Conservation (phyloP, 2,797 vertebrate genomes). For the Falco columbarius region DNA sequence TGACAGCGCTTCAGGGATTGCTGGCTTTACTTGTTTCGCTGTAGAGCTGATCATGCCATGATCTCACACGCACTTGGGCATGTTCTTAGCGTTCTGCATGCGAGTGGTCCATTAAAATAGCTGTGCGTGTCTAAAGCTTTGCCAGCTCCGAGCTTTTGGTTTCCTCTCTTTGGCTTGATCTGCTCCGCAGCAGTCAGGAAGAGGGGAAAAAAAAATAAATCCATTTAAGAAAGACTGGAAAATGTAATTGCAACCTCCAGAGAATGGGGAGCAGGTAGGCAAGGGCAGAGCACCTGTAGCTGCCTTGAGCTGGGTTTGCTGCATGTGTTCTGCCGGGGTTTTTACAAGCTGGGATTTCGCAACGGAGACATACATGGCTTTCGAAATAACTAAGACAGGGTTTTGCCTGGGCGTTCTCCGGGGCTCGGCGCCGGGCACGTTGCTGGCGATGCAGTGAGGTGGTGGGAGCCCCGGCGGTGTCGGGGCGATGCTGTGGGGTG, state of each 20-base stretch:
- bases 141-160: not conserved
- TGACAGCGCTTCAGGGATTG: not conserved
- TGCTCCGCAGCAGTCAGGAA: not conserved
- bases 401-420: not conserved
- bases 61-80: not conserved
- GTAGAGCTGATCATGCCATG: not conserved
- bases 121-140: slow-evolving; percentile 8
- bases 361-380: not conserved
- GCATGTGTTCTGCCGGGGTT: not conserved
- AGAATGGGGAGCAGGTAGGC: not conserved
- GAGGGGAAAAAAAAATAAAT: not conserved
- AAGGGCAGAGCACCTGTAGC: slow-evolving; percentile 41
- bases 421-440: not conserved
- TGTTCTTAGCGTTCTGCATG: not conserved
- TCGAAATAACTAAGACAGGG: not conserved
- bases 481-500: not conserved
- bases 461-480: not conserved
- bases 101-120: not conserved
- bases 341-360: slow-evolving; percentile 5
- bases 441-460: not conserved
- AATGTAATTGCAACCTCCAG: not conserved
- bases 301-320: not conserved
- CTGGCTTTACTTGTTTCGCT: not conserved
- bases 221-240: not conserved
- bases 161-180: not conserved